Conservation (phyloP, 2,113 vertebrate genomes). For the Echinops telfairi region DNA sequence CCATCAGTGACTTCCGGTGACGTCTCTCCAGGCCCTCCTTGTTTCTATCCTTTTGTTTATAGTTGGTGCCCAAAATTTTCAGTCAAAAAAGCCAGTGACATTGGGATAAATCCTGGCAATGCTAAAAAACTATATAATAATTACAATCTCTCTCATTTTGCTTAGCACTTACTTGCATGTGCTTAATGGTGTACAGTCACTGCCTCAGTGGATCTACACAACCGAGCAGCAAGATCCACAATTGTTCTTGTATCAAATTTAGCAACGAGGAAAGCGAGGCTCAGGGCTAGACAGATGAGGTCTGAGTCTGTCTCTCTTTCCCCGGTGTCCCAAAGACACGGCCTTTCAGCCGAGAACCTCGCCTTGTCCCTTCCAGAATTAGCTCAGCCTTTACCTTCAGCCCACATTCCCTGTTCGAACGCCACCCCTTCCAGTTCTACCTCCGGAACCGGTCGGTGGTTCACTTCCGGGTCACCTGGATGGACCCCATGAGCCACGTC, state of each 20-base stretch:
- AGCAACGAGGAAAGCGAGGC: background rate
- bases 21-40: background rate
- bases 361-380: constrained; percentile 29
- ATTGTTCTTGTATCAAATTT: background rate
- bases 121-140: constrained; percentile 10
- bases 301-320: background rate
- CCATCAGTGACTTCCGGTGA: constrained; percentile 32
- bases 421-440: background rate
- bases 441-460: background rate
- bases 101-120: background rate
- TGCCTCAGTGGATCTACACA: background rate
- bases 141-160: background rate
- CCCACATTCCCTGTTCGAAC: background rate
- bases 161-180: constrained; percentile 1
- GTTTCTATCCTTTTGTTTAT: no score
- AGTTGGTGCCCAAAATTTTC: no score
- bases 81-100: background rate
- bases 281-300: background rate
- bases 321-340: background rate
- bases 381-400: background rate
- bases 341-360: background rate
- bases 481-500: background rate
- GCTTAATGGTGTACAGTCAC: constrained; percentile 2
- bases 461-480: constrained; percentile 58
- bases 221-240: background rate